Evolutionary conservation across 1,140 invertebrate species (phyloP), one percentile per base, ranked within the genome.

Genomic region (Drosophila triauraria): DNA sequence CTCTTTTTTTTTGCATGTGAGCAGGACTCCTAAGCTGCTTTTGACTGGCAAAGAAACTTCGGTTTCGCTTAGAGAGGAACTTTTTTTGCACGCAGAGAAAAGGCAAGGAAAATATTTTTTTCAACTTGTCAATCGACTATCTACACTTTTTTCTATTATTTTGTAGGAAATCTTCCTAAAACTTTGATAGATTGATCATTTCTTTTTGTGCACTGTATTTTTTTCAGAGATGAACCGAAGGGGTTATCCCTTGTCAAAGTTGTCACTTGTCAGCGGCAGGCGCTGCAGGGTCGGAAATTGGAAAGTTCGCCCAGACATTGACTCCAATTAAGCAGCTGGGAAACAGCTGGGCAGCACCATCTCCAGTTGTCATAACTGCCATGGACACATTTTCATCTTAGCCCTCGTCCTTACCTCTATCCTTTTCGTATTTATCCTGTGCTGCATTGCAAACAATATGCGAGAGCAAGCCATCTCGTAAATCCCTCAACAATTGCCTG

Each of bases 401-500:
- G n/a, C 20, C 32, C 40, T 13, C 15, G 2, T 10, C 38, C 10
- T 38, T 23, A 44, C 13, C 25, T 69, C 2, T 6, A 27, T 20
- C 30, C 38, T 42, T 51, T 51, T 60, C 65, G 35, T 43, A 57
- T 44, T 68, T 74, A 47, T 60, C 32, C 15, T 23, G 42, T 54
- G 65, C 35, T 40, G 27, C 48, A 56, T 44, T 62, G 40, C 50
- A 32, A 40, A 79, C 59, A 60, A 74, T 79, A 9, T 12, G 27
- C 35, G 38, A 25, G 13, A 15, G 20, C 9, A 40, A 54, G 54
- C 47, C 53, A 69, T 17, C 57, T 43, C 23, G 54, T 58, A 79
- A 83, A 57, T 80, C 81, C 71, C 72, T 35, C 44, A 80, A 84
- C 81, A 80, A 77, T 84, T 80, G 81, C 57, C 61, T 61, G 56